Evolutionary conservation across 2,113 vertebrate genomes (phyloP).

Genomic region (Condylura cristata): DNA sequence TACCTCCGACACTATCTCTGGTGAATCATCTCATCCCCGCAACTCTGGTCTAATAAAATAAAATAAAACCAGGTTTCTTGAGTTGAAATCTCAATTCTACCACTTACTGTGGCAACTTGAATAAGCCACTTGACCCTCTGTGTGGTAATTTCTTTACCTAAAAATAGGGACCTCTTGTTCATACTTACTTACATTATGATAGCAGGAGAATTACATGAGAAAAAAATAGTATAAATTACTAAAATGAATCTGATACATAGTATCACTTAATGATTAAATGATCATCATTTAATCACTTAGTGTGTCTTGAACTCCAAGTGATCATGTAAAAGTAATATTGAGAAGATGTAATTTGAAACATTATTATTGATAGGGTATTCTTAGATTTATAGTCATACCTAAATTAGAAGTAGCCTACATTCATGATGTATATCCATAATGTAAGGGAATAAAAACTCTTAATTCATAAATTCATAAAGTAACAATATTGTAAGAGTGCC

Average conservation of each 20-base stretch:
- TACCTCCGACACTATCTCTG: too few relatives aligned
- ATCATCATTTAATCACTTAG: too few relatives aligned
- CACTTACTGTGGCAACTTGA: not conserved
- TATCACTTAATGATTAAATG: too few relatives aligned
- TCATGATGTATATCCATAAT: not conserved
- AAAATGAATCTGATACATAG: not conserved
- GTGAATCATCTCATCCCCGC: too few relatives aligned
- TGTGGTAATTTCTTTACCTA: not conserved
- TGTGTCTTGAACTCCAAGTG: not conserved
- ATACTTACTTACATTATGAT: not conserved
- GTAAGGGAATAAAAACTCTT: not conserved
- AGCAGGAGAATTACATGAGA: not conserved
- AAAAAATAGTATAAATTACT: not conserved
- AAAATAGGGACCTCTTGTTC: not conserved
- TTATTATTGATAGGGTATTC: not conserved
- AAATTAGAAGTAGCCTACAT: not conserved
- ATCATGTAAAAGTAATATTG: not conserved
- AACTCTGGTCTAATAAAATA: too few relatives aligned
- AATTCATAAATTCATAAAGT: not conserved
- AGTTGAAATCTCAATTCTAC: not conserved
- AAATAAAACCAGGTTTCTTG: not conserved
- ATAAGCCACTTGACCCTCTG: not conserved
- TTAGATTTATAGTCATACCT: not conserved
- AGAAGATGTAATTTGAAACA: not conserved
- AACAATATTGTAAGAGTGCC: not conserved